Evolutionary conservation across 2,113 vertebrate species (phyloP), one percentile per base, ranked within the genome.

Genomic region (Mesitornis unicolor): DNA sequence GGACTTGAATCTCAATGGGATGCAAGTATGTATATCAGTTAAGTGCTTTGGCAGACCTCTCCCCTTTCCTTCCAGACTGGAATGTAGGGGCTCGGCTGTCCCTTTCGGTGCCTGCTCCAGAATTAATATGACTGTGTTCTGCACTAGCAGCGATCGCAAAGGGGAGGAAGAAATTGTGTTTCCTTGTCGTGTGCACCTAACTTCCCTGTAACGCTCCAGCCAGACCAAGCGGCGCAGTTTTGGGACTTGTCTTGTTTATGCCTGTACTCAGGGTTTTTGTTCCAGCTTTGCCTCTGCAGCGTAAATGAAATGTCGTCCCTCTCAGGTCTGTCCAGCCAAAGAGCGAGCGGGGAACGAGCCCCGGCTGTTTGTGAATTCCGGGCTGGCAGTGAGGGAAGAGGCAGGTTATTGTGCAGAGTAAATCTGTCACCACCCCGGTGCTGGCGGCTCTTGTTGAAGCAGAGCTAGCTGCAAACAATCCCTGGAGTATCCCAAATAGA

Each of bases 331-430:
- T 57, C 89, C 84, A n/a, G 86, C 24, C 2, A 3, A 47, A 12
- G 80, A 51, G 68, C 0, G 2, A 67, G 83, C 4, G 1, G 43
- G 75, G 75, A 67, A 53, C 1, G 20, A 88, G 75, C 82, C 64
- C 42, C 33, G 68, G 67, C 94, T 96, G 75, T 18, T 91, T 88
- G 71, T 86, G 87, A 69, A 95, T 96, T 95, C 92, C 59, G 36
- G 71, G 78, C 84, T 79, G 89, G 73, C 5, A 9, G 20, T 10
- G 63, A 88, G 67, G 54, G 76, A 63, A n/a, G 76, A 94, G 71
- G 74, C 75, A 85, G 75, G 57, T 95, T 94, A 80, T 74, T 84
- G 91, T 24, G 25, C 70, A 42, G 68, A 90, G 95, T 84, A 93
- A 93, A 96, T 96, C 90, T 83, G 79, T 94, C 94, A 90, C 47